phyloP scores from a whole-genome alignment of 2,113 vertebrate species.

The Epinephelus lanceolatus region DNA sequence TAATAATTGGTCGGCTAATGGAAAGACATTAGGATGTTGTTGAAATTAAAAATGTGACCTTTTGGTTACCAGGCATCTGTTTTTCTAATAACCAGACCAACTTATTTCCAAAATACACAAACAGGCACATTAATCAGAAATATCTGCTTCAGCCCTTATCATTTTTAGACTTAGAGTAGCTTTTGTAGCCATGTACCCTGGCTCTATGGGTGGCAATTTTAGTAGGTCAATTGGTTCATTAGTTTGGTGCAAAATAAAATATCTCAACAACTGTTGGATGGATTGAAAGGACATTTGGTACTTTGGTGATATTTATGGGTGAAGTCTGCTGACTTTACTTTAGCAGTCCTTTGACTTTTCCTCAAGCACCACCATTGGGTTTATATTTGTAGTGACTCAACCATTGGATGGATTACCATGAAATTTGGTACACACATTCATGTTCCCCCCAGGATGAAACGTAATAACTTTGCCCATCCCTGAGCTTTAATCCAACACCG shows the following conservation, averaged over 20 bases:
- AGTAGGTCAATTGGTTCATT: not conserved
- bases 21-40: conserved; percentile 15
- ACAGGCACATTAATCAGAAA: not conserved
- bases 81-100: not conserved
- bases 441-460: too few relatives aligned
- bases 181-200: not conserved
- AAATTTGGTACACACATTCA: too few relatives aligned
- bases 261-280: not conserved
- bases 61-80: not conserved
- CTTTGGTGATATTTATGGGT: not conserved
- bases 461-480: too few relatives aligned
- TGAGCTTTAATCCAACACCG: too few relatives aligned
- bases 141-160: not conserved
- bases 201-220: not conserved
- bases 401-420: too few relatives aligned
- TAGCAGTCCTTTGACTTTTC: not conserved
- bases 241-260: not conserved
- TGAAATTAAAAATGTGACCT: conserved; percentile 19
- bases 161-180: not conserved
- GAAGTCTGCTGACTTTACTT: not conserved
- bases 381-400: not conserved
- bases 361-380: too few relatives aligned
- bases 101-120: not conserved
- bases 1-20: conserved; percentile 10
- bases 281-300: not conserved